Base-by-base conservation (phyloP, 2,888 invertebrate species). In the Philonicus albiceps region DNA sequence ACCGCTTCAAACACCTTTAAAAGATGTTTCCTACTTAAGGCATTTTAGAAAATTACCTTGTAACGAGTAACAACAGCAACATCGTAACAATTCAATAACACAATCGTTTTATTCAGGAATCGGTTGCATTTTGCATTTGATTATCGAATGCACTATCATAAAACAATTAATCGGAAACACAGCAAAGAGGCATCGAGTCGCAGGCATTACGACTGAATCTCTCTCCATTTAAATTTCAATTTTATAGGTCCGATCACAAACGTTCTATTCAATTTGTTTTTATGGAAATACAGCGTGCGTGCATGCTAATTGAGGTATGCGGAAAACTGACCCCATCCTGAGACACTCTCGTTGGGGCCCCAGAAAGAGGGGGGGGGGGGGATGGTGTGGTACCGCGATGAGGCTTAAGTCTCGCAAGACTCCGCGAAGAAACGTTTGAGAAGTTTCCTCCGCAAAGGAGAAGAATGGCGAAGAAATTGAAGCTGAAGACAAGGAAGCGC, bases 291-390 rank as follows among this genome's bases (percentile, higher is more conserved):
- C 80, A 85, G 85, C 87, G 87, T 87, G 87, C 86, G 87, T 85
- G 87, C 86, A 87, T 87, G 86, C 87, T 87, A 87, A 87, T 87
- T 87, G 87, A 87, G 85, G 87, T 76, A 87, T 87, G 87, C 87
- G 87, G 87, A 87, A 87, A 87, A 78, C 74, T 74, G 87, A 87
- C 85, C 81, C 75, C 86, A 81, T 86, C 86, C 86, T 85, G 19
- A 83, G 30, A 53, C 30, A n/a, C 64, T 27, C 64, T 64, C 19
- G 19, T 0, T 5, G n/a, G 64, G 49, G 49, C 19, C 49, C 49
- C 49, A 22, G 22, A 55, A 0, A 22, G 27, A 27, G 64, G 6
- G 55, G 27, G 64, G 64, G 6, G 7, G 2, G 55, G 55, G 1
- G 5, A 11, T 3, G 2, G 19, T 27, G 22, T 27, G 64, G 7